A percentile compares a stretch with the other conserved stretches of the same genome.
phyloP scores from a whole-genome alignment of 1,140 invertebrate species.

The Drosophila gunungcola region DNA sequence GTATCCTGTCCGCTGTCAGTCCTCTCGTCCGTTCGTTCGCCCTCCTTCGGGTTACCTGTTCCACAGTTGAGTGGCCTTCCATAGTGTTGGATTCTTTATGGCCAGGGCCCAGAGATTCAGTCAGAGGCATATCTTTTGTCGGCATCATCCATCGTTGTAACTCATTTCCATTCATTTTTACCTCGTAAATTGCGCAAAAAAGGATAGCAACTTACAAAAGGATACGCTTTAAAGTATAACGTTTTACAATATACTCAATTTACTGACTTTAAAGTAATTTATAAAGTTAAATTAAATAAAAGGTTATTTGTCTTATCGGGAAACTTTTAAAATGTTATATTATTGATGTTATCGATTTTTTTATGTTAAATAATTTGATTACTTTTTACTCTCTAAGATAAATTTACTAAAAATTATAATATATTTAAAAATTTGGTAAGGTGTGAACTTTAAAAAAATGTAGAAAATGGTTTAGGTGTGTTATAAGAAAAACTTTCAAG shows the following conservation, averaged over 20 bases:
- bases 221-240: conserved; percentile 19
- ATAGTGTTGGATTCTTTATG: conserved; percentile 67
- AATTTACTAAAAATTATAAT: neutral
- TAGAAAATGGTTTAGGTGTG: no score
- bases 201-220: conserved; percentile 38
- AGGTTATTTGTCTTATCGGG: neutral
- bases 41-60: conserved; percentile 68
- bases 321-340: neutral
- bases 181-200: conserved; percentile 72
- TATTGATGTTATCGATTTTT: no score
- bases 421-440: neutral
- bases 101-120: conserved; percentile 28
- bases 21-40: conserved; percentile 29
- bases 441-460: no score
- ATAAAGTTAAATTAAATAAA: no score
- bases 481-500: no score
- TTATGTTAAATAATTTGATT: no score
- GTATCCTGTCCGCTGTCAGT: conserved; percentile 32
- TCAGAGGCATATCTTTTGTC: conserved; percentile 67
- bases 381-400: no score
- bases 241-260: neutral
- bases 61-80: conserved; percentile 76
- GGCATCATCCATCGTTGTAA: conserved; percentile 65
- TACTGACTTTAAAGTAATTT: conserved; percentile 8
- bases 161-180: conserved; percentile 72